Evolutionary conservation across 2,888 invertebrate species (phyloP), one percentile per base, ranked within the genome.

Genomic region (Spicauda simplicius): DNA sequence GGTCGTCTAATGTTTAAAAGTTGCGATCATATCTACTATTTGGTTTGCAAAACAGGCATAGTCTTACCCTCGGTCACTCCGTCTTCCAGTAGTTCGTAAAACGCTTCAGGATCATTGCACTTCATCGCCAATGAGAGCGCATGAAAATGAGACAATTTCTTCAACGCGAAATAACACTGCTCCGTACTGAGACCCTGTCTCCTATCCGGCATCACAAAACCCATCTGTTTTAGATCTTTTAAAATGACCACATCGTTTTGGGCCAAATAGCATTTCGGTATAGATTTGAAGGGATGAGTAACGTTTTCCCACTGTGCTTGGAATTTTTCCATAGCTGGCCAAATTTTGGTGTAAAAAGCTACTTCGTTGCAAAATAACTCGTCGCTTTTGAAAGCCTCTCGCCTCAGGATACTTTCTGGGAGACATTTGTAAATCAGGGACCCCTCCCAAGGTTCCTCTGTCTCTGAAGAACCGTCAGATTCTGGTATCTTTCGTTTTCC

Each of bases 351-450:
- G 78, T 96, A 96, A 79, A 96, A 96, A 10, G 95, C 95, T 0
- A 96, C 95, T 83, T 96, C 96, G 74, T 96, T 96, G 76, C 95
- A 94, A 79, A 96, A 96, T 0, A 96, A 82, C 65, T 94, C 93
- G 68, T 96, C 96, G 77, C 96, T 96, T 81, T 96, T 96, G 77
- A 94, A 96, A 0, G 95, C 95, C 76, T 96, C 96, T n/a, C 96
- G 87, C 37, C 94, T 88, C 19, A 94, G 90, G 11, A 91, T 86
- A 71, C 95, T 96, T 72, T 95, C 95, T 0, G 96, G 96, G 16
- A 96, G 84, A 72, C 95, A 94, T 85, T 96, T 96, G 84, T 96
- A 96, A 69, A 96, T 96, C 52, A 96, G 93, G 19, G 95, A 95
- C 20, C 94, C 92, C 70, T 94, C 88, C 95, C 96, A 96, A n/a